Evolutionary conservation across 2,888 invertebrate genomes (phyloP).

Genomic region (Agrilus mali): DNA sequence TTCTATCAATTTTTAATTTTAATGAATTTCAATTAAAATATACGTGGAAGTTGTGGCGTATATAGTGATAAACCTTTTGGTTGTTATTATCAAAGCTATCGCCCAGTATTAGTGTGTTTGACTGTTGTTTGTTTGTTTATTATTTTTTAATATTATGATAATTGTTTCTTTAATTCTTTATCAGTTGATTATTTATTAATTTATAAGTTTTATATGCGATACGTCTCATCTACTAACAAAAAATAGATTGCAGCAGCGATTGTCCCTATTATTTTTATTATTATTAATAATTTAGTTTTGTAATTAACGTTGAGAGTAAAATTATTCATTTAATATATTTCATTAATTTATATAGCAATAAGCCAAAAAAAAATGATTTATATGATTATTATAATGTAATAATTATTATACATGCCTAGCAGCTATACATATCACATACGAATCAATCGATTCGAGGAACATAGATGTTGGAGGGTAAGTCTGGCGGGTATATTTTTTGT

Average conservation of each 20-base stretch:
- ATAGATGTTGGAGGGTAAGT: background rate
- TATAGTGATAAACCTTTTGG: too few relatives aligned
- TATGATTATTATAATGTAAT: background rate
- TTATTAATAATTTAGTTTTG: slow-evolving; percentile 12
- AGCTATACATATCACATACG: slow-evolving; percentile 1
- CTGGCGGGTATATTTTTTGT: too few relatives aligned
- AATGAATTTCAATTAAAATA: slow-evolving; percentile 1
- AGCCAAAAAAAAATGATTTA: slow-evolving; percentile 24
- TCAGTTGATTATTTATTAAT: too few relatives aligned
- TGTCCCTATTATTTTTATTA: background rate
- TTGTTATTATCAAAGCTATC: background rate
- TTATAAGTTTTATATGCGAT: too few relatives aligned
- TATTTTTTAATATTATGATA: too few relatives aligned
- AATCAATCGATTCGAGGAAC: slow-evolving; percentile 1
- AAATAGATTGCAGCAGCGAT: background rate
- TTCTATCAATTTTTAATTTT: too few relatives aligned
- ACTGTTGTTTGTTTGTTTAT: too few relatives aligned
- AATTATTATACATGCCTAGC: too few relatives aligned
- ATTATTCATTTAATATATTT: slow-evolving; percentile 19
- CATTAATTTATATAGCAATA: slow-evolving; percentile 30
- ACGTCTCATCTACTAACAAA: slow-evolving; percentile 2
- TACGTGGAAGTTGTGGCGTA: background rate
- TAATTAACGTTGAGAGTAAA: slow-evolving; percentile 17
- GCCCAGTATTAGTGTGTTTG: too few relatives aligned
- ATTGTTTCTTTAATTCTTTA: too few relatives aligned